Evolutionary conservation across 2,113 vertebrate species (phyloP), one percentile per base, ranked within the genome.

Genomic region (Sterrhoptilus dennistouni): DNA sequence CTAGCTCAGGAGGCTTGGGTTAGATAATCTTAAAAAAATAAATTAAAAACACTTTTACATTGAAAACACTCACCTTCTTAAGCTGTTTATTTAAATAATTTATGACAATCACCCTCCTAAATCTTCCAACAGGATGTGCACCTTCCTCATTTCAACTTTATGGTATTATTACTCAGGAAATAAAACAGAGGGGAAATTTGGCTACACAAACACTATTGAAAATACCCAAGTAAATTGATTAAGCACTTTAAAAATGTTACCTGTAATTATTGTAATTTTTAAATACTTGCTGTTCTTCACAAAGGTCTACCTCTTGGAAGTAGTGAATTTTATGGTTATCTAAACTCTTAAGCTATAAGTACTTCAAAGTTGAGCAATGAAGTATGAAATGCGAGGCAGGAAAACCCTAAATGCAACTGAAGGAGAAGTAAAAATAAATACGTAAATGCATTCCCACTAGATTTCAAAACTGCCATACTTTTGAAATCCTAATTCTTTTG

Each of bases 371-470:
- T 68, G 49, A 93, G 94, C 84, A 93, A 84, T 72, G 78, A 79
- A 65, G 44, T 76, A 64, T 82, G 87, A 93, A 89, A 91, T 35
- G 77, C 35, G 76, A 93, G 93, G 94, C 80, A 92, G 89, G 94
- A 97, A 95, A 95, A 95, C 83, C 83, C 65, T 95, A 87, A 94
- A 57, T 89, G 91, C 45, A 76, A 24, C 77, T 87, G 86, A 97
- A 95, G 72, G 64, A 95, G 94, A 95, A 95, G 94, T 95, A 95
- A 95, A 95, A 96, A 90, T 88, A 91, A 93, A 75, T 86, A 59
- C 2, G 0, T 89, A 76, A 86, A 70, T 59, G 52, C 56, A 59
- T 76, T 95, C 44, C 69, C 52, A 60, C 52, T 93, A 75, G 68
- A 85, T 96, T 96, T 96, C 83, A 89, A 93, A 96, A 96, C 65